Base-by-base conservation (phyloP, 1,140 invertebrate species). In the Marisa cornuarietis region DNA sequence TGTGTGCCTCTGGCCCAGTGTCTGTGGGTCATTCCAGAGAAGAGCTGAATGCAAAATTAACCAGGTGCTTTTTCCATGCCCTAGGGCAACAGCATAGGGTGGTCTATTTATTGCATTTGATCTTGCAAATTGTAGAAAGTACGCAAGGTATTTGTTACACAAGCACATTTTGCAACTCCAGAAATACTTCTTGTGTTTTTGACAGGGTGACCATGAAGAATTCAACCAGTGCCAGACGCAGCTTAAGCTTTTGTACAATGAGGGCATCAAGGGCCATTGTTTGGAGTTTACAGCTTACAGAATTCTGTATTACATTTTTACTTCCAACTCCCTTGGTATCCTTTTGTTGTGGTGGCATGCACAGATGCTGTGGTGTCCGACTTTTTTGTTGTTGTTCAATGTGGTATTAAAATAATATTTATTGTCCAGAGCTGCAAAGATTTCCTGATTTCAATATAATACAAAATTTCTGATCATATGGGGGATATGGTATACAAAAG, bases 191-290 rank as follows among this genome's bases (percentile, higher is more conserved):
- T 49, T 78, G 68, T 61, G 49, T 63, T 26, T 82, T 61, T 81
- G 85, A 26, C 76, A 92, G 90, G 96, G 96, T 68, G 98, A 99
- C 90, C 97, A 98, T 90, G 97, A 98, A 90, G 98, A 99, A 90
- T 99, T 99, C 89, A 99, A 99, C 93, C 98, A 99, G 90, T 99
- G 98, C 91, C 98, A 99, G 92, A 98, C 97, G 63, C 98, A 99
- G 92, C 92, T 99, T 51, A 96, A 96, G 93, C 95, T 96, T 92
- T 92, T 99, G 16, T 99, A 91, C 80, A 78, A 84, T 62, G 87
- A 91, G 77, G 90, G 85, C 51, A 81, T 87, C 22, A 69, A 79
- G 49, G 88, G 88, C 16, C 87, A 89, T 79, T 78, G 82, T 54
- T 61, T 95, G 81, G 98, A 99, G 92, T 99, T 99, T 91, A 95